These are phyloP conservation scores for Limnodromus scolopaceus DNA, from an alignment of 2,797 vertebrate genomes.

Conservation along the genomic window DNA sequence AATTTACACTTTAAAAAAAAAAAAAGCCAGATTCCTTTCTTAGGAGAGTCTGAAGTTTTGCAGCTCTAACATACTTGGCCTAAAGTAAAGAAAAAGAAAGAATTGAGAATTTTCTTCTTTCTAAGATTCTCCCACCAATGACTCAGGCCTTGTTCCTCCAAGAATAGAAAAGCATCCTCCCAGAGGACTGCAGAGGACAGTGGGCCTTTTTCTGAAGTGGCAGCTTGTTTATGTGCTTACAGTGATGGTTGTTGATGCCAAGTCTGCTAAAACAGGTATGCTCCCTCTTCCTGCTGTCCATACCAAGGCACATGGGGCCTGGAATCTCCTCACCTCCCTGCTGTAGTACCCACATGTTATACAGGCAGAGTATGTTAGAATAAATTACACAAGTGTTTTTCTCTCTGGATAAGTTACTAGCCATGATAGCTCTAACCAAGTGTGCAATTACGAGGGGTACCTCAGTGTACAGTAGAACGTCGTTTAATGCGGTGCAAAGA, in stretches of 20 bases:
- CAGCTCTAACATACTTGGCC: background rate
- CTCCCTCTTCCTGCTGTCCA: background rate
- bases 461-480: background rate
- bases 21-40: background rate
- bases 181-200: background rate
- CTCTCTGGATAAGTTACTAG: background rate
- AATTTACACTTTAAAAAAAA: background rate
- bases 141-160: background rate
- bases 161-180: background rate
- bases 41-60: background rate
- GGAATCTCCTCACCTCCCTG: background rate
- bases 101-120: background rate
- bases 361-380: background rate
- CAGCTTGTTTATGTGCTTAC: background rate
- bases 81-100: background rate
- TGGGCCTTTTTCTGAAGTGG: background rate
- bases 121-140: background rate
- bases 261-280: background rate
- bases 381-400: background rate
- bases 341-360: background rate
- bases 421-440: background rate
- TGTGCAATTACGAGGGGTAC: no score
- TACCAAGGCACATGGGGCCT: background rate
- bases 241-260: background rate
- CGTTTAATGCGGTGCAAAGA: background rate